A percentile compares a stretch with the other conserved stretches of the same genome.
Conservation (phyloP, 2,888 invertebrate species). For the Cremastinae sp. region DNA sequence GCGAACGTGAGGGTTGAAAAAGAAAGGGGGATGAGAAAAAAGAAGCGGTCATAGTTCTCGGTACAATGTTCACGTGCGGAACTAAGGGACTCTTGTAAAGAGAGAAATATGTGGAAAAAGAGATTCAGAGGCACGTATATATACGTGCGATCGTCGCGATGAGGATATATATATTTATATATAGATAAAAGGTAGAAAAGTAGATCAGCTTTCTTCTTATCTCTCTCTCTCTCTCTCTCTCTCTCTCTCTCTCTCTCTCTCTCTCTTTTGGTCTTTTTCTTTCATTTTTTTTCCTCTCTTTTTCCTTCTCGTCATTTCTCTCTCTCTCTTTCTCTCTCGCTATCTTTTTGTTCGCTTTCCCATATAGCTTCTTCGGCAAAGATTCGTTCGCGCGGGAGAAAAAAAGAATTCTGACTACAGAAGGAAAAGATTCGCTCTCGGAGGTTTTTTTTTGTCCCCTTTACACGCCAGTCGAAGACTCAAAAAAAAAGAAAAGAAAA, state of each 20-base stretch:
- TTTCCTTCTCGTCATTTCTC: no score
- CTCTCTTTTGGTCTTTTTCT: no score
- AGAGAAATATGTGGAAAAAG: conserved; percentile 9
- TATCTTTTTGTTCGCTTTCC: no score
- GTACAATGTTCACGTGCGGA: conserved; percentile 47
- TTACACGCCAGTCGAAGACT: conserved; percentile 30
- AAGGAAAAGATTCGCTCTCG: conserved; percentile 5
- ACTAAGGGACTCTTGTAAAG: conserved; percentile 8
- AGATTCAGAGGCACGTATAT: conserved; percentile 45
- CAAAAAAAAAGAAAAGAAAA: no score
- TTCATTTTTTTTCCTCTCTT: no score
- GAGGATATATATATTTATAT: background rate
- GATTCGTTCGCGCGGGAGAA: conserved; percentile 23
- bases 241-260: no score
- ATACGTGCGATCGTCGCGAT: conserved; percentile 6
- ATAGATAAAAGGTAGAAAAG: conserved; percentile 8
- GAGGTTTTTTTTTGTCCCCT: conserved; percentile 39
- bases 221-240: no score
- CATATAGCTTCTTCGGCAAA: conserved; percentile 33
- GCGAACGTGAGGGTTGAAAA: conserved; percentile 3
- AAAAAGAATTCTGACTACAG: background rate
- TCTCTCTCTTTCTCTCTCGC: no score
- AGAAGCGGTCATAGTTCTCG: conserved; percentile 36
- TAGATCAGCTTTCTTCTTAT: no score
- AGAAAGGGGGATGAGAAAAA: conserved; percentile 9